Conservation (phyloP, 2,888 invertebrate species). For the Cancer borealis region DNA sequence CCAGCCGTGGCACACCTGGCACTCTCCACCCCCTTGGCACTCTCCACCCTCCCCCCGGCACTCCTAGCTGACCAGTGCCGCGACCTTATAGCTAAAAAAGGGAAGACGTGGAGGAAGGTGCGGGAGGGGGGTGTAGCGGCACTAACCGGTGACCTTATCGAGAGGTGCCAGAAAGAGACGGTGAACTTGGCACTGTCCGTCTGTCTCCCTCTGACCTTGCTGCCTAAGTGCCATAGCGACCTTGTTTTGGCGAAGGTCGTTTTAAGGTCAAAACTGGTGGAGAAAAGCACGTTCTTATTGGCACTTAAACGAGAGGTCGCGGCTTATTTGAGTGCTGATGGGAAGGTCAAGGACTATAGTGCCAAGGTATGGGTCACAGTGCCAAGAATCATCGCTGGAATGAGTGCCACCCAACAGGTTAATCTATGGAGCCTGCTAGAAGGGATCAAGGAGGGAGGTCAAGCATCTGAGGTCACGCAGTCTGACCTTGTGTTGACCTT, state of each 20-base stretch:
- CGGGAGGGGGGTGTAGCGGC: not conserved
- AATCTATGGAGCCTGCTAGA: slow-evolving; percentile 31
- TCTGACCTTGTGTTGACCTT: slow-evolving; percentile 46
- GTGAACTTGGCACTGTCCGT: not conserved
- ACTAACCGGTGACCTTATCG: not conserved
- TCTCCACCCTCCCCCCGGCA: not conserved
- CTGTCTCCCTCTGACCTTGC: slow-evolving; percentile 46
- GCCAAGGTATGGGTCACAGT: slow-evolving; percentile 42
- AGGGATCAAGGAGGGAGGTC: not conserved
- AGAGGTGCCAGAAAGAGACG: not conserved
- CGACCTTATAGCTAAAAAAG: not conserved
- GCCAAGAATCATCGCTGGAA: slow-evolving; percentile 35
- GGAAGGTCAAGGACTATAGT: not conserved
- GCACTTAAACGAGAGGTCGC: not conserved
- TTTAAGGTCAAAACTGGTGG: slow-evolving; percentile 38
- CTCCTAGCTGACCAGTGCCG: not conserved
- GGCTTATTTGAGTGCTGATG: not conserved
- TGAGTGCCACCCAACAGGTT: not conserved
- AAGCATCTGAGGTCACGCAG: not conserved
- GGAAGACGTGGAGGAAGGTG: not conserved
- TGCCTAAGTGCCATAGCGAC: slow-evolving; percentile 31
- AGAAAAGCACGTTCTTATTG: not conserved
- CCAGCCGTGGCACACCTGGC: slow-evolving; percentile 41
- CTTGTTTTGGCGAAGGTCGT: slow-evolving; percentile 37
- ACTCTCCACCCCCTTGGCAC: not conserved